These are phyloP conservation scores for Lepus townsendii DNA, from an alignment of 2,797 vertebrate genomes.

Conservation along the genomic window DNA sequence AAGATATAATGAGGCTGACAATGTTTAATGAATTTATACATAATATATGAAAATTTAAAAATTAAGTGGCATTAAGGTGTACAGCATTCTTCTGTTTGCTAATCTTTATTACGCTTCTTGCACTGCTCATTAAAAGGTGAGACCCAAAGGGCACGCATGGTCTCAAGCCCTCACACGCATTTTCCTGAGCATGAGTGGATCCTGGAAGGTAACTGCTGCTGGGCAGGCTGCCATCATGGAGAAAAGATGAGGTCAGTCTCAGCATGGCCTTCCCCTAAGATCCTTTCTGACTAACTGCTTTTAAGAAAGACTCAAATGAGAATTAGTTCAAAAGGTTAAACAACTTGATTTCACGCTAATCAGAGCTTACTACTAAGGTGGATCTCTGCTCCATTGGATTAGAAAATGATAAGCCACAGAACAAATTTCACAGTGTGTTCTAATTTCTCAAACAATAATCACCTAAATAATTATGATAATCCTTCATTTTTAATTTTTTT, in stretches of 20 bases:
- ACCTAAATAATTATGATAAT: conserved; percentile 40
- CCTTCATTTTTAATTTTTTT: not conserved
- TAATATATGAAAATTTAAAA: not conserved
- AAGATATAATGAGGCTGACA: not conserved
- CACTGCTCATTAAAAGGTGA: not conserved
- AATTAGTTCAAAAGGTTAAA: conserved; percentile 37
- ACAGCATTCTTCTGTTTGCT: not conserved
- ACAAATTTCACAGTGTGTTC: not conserved
- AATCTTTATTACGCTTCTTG: not conserved
- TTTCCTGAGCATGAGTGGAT: not conserved
- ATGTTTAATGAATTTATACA: not conserved
- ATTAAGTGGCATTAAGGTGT: not conserved
- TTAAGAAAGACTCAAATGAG: not conserved
- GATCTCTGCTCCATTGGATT: not conserved
- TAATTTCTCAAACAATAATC: conserved; percentile 16
- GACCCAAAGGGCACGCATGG: not conserved
- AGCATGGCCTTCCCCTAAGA: not conserved
- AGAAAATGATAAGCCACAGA: conserved; percentile 1
- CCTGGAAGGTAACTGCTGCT: not conserved
- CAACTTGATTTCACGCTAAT: not conserved
- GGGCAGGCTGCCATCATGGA: not conserved
- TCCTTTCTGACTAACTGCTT: conserved; percentile 28
- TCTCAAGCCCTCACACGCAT: not conserved
- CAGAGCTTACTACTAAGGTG: not conserved
- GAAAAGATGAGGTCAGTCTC: not conserved